phyloP scores from a whole-genome alignment of 1,140 invertebrate species.

The Drepana arcuata region DNA sequence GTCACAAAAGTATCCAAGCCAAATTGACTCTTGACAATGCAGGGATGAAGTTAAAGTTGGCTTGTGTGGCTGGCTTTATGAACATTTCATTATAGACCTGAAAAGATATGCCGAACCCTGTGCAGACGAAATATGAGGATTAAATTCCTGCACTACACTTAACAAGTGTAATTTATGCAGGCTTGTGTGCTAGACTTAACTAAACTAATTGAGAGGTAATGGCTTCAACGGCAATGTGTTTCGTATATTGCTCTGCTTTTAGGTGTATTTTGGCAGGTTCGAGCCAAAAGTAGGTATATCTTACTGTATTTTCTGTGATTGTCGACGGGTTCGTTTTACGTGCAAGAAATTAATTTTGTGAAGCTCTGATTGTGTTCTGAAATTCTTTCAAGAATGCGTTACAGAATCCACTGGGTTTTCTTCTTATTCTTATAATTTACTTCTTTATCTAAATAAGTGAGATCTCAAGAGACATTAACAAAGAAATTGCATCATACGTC shows the following conservation, averaged over 20 bases:
- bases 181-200: slow-evolving; percentile 43
- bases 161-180: slow-evolving; percentile 67
- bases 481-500: slow-evolving; percentile 27
- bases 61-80: slow-evolving; percentile 16
- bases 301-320: too few species aligned
- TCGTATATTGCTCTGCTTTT: too few species aligned
- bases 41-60: slow-evolving; percentile 27
- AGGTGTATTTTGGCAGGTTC: slow-evolving; percentile 5
- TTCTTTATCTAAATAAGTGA: too few species aligned
- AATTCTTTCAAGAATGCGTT: too few species aligned
- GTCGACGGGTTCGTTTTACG: too few species aligned
- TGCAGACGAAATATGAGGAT: slow-evolving; percentile 69
- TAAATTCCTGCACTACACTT: slow-evolving; percentile 67
- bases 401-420: too few species aligned
- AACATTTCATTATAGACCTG: slow-evolving; percentile 39
- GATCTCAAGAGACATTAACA: too few species aligned
- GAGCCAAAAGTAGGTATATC: too few species aligned
- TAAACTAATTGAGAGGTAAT: slow-evolving; percentile 67
- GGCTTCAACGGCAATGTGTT: slow-evolving; percentile 35
- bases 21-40: slow-evolving; percentile 7
- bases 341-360: too few species aligned
- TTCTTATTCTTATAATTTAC: too few species aligned
- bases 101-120: slow-evolving; percentile 59
- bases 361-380: too few species aligned
- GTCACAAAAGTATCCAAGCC: too few species aligned